Evolutionary conservation across 1,140 invertebrate genomes (phyloP).

Genomic region (Globodera ellingtonae): DNA sequence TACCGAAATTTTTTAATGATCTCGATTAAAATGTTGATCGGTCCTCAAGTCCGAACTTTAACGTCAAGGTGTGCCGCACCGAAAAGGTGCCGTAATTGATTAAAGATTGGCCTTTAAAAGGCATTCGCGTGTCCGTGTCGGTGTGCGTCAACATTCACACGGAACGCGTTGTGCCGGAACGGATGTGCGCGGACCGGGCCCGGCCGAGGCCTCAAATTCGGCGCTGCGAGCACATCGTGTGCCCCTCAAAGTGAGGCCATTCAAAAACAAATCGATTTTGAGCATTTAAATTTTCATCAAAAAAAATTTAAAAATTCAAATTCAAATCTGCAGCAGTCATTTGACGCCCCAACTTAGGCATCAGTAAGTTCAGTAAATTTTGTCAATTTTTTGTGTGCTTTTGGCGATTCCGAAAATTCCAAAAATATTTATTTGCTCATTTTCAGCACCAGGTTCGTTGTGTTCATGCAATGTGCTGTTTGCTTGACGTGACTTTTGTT

Average conservation of each 20-base stretch:
- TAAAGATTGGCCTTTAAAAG: conserved; percentile 11
- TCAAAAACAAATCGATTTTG: conserved; percentile 15
- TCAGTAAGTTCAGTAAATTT: background rate
- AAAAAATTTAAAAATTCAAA: conserved; percentile 17
- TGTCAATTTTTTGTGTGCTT: background rate
- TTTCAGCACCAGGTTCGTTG: conserved; percentile 14
- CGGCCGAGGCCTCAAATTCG: conserved; percentile 51
- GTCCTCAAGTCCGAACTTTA: no score
- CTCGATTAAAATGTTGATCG: no score
- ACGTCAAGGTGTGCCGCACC: no score
- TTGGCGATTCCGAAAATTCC: background rate
- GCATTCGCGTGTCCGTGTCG: conserved; percentile 51
- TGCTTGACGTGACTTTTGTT: background rate
- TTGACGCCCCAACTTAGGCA: background rate
- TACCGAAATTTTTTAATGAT: no score
- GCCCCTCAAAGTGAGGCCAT: conserved; percentile 55
- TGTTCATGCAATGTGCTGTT: background rate
- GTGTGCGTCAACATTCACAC: conserved; percentile 57
- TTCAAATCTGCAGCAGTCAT: background rate
- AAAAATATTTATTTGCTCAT: background rate
- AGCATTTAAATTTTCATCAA: conserved; percentile 6
- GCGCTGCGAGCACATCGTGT: conserved; percentile 50
- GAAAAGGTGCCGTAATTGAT: background rate
- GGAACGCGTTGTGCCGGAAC: conserved; percentile 54
- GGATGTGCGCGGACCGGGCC: conserved; percentile 53